A percentile compares a stretch with the other conserved stretches of the same genome.
Evolutionary conservation across 2,113 vertebrate species (phyloP).

Genomic region (Coreoperca whiteheadi): DNA sequence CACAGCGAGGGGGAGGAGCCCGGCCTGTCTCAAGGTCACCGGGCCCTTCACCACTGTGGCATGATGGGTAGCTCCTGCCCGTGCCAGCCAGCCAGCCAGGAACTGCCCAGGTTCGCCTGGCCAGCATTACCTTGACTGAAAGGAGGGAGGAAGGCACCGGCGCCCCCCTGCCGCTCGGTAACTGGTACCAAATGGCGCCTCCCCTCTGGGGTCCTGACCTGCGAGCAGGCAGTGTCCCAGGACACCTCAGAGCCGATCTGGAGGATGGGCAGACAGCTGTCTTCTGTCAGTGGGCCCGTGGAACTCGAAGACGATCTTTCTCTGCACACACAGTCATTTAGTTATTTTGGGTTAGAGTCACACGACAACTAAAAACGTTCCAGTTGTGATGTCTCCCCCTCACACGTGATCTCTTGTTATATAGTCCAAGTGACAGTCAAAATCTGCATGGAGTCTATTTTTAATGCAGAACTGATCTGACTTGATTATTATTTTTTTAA

Average conservation of each 20-base stretch:
- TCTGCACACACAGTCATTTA: slow-evolving; percentile 25
- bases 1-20: slow-evolving; percentile 54
- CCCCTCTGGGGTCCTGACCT: slow-evolving; percentile 81
- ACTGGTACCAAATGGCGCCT: slow-evolving; percentile 86
- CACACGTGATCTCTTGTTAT: not conserved
- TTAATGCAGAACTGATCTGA: not conserved
- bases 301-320: slow-evolving; percentile 49
- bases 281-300: slow-evolving; percentile 80
- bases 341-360: not conserved
- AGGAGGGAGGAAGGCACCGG: slow-evolving; percentile 56
- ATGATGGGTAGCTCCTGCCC: slow-evolving; percentile 72
- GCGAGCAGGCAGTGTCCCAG: slow-evolving; percentile 77
- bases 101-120: slow-evolving; percentile 51
- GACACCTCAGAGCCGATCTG: slow-evolving; percentile 75
- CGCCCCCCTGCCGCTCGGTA: slow-evolving; percentile 78
- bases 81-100: slow-evolving; percentile 57
- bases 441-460: not conserved
- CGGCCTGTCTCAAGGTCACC: slow-evolving; percentile 78
- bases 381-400: not conserved
- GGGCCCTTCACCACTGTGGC: slow-evolving; percentile 76
- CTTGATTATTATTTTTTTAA: not conserved
- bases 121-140: slow-evolving; percentile 72
- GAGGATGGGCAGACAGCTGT: slow-evolving; percentile 85
- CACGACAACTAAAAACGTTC: not conserved
- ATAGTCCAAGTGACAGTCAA: not conserved